phyloP scores from a whole-genome alignment of 1,140 invertebrate species.

The Littorina saxatilis region DNA sequence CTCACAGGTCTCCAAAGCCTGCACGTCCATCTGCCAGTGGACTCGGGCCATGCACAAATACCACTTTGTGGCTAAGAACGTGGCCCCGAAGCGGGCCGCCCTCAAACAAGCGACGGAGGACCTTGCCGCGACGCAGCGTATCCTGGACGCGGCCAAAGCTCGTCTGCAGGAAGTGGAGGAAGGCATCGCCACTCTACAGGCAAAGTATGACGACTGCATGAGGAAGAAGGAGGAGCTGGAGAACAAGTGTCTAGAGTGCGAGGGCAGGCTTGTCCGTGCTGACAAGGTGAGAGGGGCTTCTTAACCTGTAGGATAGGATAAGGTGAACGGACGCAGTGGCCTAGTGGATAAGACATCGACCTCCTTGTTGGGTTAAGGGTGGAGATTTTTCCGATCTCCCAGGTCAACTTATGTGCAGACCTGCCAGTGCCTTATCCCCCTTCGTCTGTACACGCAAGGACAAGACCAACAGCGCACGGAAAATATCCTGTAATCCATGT shows the following conservation, averaged over 20 bases:
- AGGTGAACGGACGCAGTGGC: too few species aligned
- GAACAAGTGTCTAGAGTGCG: slow-evolving; percentile 73
- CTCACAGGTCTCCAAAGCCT: slow-evolving; percentile 86
- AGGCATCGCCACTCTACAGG: slow-evolving; percentile 76
- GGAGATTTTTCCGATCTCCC: too few species aligned
- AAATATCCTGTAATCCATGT: too few species aligned
- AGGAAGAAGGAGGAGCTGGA: slow-evolving; percentile 76
- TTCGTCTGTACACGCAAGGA: too few species aligned
- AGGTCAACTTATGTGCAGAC: too few species aligned
- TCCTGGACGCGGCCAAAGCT: slow-evolving; percentile 72
- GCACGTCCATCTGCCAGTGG: slow-evolving; percentile 93
- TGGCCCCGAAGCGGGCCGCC: slow-evolving; percentile 75
- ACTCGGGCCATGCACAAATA: slow-evolving; percentile 92
- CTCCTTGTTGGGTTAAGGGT: too few species aligned
- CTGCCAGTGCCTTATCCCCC: too few species aligned
- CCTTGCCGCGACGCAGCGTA: slow-evolving; percentile 73
- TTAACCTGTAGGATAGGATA: too few species aligned
- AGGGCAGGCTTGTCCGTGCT: slow-evolving; percentile 72
- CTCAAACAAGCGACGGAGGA: slow-evolving; percentile 70
- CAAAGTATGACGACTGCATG: slow-evolving; percentile 76
- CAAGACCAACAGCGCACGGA: too few species aligned
- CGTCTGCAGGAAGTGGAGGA: slow-evolving; percentile 74
- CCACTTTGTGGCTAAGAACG: slow-evolving; percentile 74
- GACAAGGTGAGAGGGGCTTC: slow-evolving; percentile 74
- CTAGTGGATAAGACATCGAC: too few species aligned